These are phyloP conservation scores for Protaetia brevitarsis DNA, from an alignment of 1,140 invertebrate genomes.

Conservation along the genomic window DNA sequence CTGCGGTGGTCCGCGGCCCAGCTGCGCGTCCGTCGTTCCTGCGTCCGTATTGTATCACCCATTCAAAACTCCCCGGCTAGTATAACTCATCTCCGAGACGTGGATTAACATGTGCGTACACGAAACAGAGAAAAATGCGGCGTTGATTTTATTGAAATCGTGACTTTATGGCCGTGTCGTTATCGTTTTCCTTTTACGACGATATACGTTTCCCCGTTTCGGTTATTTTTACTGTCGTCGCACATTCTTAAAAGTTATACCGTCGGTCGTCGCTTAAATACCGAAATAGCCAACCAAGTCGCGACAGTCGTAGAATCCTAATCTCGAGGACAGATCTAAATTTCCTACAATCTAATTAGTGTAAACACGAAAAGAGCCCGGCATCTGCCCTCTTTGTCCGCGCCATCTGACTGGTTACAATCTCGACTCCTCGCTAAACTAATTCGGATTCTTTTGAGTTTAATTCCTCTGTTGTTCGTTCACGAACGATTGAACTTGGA, in stretches of 20 bases:
- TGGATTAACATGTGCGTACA: slow-evolving; percentile 36
- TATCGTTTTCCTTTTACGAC: too few relatives aligned
- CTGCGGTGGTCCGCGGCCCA: slow-evolving; percentile 42
- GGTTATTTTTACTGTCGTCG: too few relatives aligned
- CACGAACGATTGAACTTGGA: too few relatives aligned
- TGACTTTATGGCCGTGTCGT: too few relatives aligned
- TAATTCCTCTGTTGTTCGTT: too few relatives aligned
- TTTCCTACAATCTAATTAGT: slow-evolving; percentile 15
- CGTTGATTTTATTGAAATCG: slow-evolving; percentile 24
- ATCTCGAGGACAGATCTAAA: slow-evolving; percentile 11
- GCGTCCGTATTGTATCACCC: not conserved
- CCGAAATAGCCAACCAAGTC: not conserved
- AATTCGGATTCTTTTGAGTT: slow-evolving; percentile 16
- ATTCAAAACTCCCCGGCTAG: slow-evolving; percentile 29
- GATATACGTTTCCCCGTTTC: too few relatives aligned
- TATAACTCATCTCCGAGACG: slow-evolving; percentile 36
- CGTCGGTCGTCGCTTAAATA: too few relatives aligned
- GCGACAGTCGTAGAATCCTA: not conserved
- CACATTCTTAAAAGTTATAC: too few relatives aligned
- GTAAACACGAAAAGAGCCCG: not conserved
- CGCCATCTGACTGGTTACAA: not conserved
- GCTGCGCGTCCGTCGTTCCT: slow-evolving; percentile 33
- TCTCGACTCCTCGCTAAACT: too few relatives aligned
- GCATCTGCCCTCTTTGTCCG: slow-evolving; percentile 1
- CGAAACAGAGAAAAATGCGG: slow-evolving; percentile 35